These are phyloP conservation scores for Apantesis nais DNA, from an alignment of 2,888 invertebrate species.

Conservation along the genomic window DNA sequence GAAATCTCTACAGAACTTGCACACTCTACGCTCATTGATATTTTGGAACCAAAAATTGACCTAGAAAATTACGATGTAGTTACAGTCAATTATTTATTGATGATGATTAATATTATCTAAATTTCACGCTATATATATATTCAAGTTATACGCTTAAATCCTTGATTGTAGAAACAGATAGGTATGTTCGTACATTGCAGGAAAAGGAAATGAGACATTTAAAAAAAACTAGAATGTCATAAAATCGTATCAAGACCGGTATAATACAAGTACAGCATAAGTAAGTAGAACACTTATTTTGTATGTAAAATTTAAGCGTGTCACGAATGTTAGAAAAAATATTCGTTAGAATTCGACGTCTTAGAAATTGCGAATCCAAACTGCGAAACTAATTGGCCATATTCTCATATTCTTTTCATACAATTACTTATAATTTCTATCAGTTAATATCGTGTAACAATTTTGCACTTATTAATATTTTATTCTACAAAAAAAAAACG, in stretches of 20 bases:
- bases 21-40: neutral
- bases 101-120: too few relatives aligned
- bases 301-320: neutral
- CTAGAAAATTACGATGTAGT: neutral
- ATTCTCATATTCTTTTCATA: neutral
- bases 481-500: neutral
- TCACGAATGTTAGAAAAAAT: neutral
- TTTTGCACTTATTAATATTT: neutral
- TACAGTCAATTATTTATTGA: neutral
- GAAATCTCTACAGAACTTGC: too few relatives aligned
- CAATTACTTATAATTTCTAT: neutral
- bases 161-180: neutral
- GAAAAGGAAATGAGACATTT: neutral
- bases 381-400: neutral
- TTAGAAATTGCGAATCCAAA: neutral
- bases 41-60: neutral
- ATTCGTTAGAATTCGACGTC: neutral
- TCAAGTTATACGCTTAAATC: neutral
- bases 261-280: too few relatives aligned
- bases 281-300: neutral
- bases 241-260: neutral
- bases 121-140: too few relatives aligned
- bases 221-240: neutral
- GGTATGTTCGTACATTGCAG: neutral
- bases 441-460: neutral